Conservation (phyloP, 1,140 invertebrate genomes). For the Octopus sinensis region DNA sequence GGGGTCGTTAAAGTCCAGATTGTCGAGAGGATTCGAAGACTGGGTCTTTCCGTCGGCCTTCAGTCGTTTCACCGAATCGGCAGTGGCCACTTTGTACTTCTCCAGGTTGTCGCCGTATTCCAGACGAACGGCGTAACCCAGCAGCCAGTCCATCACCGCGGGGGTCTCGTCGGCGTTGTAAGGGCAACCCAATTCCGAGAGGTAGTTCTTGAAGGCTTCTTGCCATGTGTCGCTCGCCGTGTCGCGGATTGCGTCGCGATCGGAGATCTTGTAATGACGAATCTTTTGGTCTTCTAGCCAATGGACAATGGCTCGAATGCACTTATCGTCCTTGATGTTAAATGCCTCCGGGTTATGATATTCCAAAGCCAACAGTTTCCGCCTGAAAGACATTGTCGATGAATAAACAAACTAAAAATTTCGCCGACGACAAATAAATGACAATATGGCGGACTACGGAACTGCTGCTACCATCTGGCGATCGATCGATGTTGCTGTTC, state of each 20-base stretch:
- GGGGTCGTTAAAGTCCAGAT: conserved; percentile 77
- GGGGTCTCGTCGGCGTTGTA: conserved; percentile 66
- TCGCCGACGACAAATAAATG: not conserved
- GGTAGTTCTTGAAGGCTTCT: conserved; percentile 73
- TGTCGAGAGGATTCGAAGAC: conserved; percentile 78
- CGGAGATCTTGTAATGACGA: conserved; percentile 81
- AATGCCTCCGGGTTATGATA: conserved; percentile 71
- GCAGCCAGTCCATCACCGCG: conserved; percentile 76
- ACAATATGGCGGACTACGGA: not conserved
- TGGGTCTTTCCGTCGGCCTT: conserved; percentile 64
- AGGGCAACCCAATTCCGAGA: conserved; percentile 67
- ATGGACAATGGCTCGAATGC: conserved; percentile 75
- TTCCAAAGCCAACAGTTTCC: conserved; percentile 72
- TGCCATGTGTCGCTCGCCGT: conserved; percentile 69
- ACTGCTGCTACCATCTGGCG: too few species aligned
- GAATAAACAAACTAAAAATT: conserved; percentile 75
- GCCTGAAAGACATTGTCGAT: conserved; percentile 74
- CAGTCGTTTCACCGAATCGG: conserved; percentile 62
- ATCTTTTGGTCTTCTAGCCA: conserved; percentile 96
- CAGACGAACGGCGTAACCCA: conserved; percentile 76
- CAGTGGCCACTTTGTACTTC: conserved; percentile 69
- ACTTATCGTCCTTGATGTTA: conserved; percentile 66
- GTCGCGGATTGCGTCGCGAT: conserved; percentile 70
- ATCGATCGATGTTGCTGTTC: too few species aligned
- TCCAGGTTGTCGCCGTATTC: conserved; percentile 77